phyloP scores from a whole-genome alignment of 1,140 invertebrate species.

The Helicoverpa armigera region DNA sequence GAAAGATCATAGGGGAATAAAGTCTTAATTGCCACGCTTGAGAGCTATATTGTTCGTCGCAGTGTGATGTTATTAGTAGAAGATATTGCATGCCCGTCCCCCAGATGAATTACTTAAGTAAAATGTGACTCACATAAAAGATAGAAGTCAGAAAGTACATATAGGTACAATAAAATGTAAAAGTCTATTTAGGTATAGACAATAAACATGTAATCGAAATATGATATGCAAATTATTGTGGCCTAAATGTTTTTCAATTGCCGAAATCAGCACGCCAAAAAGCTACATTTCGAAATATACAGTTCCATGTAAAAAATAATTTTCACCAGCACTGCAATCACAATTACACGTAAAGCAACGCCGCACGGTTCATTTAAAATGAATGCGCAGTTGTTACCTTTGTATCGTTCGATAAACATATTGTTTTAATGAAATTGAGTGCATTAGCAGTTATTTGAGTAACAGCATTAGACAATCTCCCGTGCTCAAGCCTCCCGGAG shows the following conservation, averaged over 20 bases:
- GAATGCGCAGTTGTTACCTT: neutral
- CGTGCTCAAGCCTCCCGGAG: conserved; percentile 46
- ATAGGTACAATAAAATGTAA: too few relatives aligned
- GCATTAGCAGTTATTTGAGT: conserved; percentile 57
- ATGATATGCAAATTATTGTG: neutral
- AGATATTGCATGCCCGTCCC: neutral
- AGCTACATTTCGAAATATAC: neutral
- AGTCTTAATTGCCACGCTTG: neutral
- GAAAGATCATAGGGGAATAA: neutral
- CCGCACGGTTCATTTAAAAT: conserved; percentile 40
- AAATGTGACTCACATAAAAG: too few relatives aligned
- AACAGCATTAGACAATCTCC: conserved; percentile 60
- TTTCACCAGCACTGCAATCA: conserved; percentile 38
- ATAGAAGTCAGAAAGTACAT: too few relatives aligned
- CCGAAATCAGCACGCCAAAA: neutral
- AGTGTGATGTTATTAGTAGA: conserved; percentile 6
- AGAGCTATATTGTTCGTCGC: neutral
- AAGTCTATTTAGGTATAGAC: too few relatives aligned
- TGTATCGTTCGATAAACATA: conserved; percentile 9
- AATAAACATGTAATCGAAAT: neutral
- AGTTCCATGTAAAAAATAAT: conserved; percentile 25
- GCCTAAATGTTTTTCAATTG: conserved; percentile 9
- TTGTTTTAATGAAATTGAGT: conserved; percentile 53
- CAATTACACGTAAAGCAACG: conserved; percentile 30
- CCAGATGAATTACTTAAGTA: neutral